These are phyloP conservation scores for Pedicia rivosa DNA, from an alignment of 2,888 invertebrate genomes.

Conservation along the genomic window DNA sequence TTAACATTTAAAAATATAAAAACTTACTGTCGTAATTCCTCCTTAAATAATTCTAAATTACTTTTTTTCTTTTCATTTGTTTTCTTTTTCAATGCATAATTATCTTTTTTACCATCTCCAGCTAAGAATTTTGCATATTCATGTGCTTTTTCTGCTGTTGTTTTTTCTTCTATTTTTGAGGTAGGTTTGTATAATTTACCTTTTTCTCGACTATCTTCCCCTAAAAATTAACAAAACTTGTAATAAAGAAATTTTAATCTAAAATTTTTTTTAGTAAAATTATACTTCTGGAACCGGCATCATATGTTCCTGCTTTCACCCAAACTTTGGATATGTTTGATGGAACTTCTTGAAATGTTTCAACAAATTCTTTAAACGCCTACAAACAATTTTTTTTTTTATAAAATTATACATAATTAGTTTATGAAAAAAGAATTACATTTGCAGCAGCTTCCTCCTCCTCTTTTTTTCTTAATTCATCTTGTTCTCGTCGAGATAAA, in stretches of 20 bases:
- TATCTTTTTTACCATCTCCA: conserved; percentile 47
- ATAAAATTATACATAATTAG: background rate
- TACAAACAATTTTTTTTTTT: conserved; percentile 20
- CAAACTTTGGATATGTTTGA: conserved; percentile 76
- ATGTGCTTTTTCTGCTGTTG: conserved; percentile 48
- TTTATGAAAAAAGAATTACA: conserved; percentile 34
- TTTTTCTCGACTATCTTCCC: conserved; percentile 76
- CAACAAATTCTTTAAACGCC: conserved; percentile 95
- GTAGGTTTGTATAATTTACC: conserved; percentile 88
- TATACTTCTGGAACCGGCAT: conserved; percentile 82
- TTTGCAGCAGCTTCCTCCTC: conserved; percentile 84
- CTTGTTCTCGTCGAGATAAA: conserved; percentile 67
- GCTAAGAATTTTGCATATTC: conserved; percentile 47
- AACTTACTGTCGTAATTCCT: conserved; percentile 82
- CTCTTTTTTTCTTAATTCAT: conserved; percentile 73
- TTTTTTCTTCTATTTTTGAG: conserved; percentile 50
- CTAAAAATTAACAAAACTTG: conserved; percentile 31
- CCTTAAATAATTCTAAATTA: conserved; percentile 95
- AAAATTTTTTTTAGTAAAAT: background rate
- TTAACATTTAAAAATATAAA: too few relatives aligned
- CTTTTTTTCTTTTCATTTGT: conserved; percentile 83
- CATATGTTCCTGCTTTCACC: conserved; percentile 96
- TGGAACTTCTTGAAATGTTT: conserved; percentile 84
- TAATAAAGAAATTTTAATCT: background rate
- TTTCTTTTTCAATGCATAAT: conserved; percentile 45